Conservation (phyloP, 1,140 invertebrate genomes). For the Platorchestia sp. region DNA sequence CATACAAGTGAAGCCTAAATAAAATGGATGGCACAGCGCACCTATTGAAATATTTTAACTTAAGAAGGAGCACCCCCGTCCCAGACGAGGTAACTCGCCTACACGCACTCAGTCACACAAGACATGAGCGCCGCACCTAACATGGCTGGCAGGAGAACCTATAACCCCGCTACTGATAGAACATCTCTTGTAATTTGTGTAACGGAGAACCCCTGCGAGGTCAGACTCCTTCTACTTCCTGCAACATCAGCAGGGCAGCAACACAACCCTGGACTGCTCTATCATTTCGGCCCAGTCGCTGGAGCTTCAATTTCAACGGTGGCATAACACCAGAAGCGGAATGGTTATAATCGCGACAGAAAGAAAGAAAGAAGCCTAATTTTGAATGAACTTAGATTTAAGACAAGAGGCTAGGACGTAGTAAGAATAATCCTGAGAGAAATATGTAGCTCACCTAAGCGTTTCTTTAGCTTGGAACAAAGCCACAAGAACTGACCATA, state of each 20-base stretch:
- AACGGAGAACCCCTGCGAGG: not conserved
- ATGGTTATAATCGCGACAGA: not conserved
- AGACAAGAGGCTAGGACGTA: not conserved
- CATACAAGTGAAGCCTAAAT: not conserved
- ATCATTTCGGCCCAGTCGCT: not conserved
- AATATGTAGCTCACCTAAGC: not conserved
- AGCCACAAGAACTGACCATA: not conserved
- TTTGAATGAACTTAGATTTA: not conserved
- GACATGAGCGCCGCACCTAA: too few species aligned
- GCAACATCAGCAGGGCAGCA: not conserved
- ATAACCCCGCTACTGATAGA: not conserved
- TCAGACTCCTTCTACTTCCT: not conserved
- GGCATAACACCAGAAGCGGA: not conserved
- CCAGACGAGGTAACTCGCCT: not conserved
- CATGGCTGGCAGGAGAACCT: not conserved
- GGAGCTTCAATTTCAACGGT: not conserved
- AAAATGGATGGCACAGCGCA: not conserved
- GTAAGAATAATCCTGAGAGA: not conserved
- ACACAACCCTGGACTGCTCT: not conserved
- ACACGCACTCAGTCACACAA: not conserved
- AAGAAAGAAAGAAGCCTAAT: not conserved
- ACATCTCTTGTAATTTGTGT: not conserved
- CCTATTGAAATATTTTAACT: not conserved
- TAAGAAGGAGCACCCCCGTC: not conserved
- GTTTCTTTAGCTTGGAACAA: not conserved